Conservation (phyloP, 2,113 vertebrate genomes). For the Nothocercus julius region DNA sequence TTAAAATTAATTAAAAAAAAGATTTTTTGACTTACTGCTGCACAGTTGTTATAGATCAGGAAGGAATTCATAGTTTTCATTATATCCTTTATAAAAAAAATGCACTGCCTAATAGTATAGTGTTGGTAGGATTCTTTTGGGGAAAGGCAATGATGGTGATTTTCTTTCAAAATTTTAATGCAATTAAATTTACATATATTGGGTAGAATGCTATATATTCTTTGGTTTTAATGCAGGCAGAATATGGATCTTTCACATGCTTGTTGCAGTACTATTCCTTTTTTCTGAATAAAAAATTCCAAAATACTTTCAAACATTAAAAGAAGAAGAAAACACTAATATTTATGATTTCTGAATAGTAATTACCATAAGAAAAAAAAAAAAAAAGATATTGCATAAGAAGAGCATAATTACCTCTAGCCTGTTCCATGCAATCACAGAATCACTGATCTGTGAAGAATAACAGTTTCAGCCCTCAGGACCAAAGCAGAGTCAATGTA, state of each 20-base stretch:
- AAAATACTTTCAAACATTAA: neutral
- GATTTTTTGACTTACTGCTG: neutral
- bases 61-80: neutral
- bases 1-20: neutral
- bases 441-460: too few relatives aligned
- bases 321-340: neutral
- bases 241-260: neutral
- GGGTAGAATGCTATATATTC: neutral
- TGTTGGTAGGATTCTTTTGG: neutral
- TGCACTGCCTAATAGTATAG: neutral
- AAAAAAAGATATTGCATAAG: neutral
- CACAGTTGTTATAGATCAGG: neutral
- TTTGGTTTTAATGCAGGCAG: neutral
- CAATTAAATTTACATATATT: neutral
- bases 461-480: too few relatives aligned
- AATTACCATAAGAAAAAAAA: neutral
- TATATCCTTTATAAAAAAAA: neutral
- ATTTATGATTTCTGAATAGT: neutral
- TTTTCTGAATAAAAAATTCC: fast-evolving
- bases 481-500: neutral
- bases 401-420: neutral
- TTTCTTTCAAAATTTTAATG: neutral
- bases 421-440: neutral
- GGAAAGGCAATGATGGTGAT: fast-evolving
- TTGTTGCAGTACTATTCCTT: neutral